A percentile compares a stretch with the other conserved stretches of the same genome.
Conservation (phyloP, 1,140 invertebrate species). For the Polypedilum vanderplanki region DNA sequence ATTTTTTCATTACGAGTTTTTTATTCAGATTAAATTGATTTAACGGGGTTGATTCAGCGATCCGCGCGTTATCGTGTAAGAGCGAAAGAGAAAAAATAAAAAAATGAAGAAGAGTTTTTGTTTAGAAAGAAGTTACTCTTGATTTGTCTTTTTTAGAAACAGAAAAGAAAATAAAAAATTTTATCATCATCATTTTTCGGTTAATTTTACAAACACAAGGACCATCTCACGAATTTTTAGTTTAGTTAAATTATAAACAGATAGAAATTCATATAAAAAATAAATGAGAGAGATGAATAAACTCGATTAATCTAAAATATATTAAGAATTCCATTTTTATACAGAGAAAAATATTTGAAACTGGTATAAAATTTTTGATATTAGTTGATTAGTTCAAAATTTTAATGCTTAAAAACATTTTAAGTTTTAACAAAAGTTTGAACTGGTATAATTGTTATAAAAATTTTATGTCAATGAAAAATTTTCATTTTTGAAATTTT, state of each 20-base stretch:
- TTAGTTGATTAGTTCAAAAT: too few species aligned
- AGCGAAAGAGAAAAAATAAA: neutral
- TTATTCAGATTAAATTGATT: neutral
- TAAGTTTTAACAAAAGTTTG: too few species aligned
- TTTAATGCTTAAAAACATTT: too few species aligned
- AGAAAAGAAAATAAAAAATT: slow-evolving; percentile 4
- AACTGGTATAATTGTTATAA: too few species aligned
- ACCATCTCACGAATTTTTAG: slow-evolving; percentile 26
- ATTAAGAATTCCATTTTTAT: too few species aligned
- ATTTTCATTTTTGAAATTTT: too few species aligned
- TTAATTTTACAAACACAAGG: slow-evolving; percentile 19
- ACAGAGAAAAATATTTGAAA: too few species aligned
- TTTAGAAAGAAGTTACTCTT: neutral
- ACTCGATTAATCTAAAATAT: too few species aligned
- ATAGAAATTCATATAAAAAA: neutral
- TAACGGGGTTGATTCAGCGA: neutral
- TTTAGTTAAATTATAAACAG: neutral
- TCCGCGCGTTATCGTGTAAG: neutral
- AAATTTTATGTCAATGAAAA: too few species aligned
- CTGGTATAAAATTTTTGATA: too few species aligned
- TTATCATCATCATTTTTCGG: neutral
- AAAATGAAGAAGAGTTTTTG: slow-evolving; percentile 19
- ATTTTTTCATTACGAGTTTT: slow-evolving; percentile 17
- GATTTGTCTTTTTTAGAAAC: neutral
- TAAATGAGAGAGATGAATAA: too few species aligned